These are phyloP conservation scores for Andrena bucephala DNA, from an alignment of 2,888 invertebrate species.

Conservation along the genomic window DNA sequence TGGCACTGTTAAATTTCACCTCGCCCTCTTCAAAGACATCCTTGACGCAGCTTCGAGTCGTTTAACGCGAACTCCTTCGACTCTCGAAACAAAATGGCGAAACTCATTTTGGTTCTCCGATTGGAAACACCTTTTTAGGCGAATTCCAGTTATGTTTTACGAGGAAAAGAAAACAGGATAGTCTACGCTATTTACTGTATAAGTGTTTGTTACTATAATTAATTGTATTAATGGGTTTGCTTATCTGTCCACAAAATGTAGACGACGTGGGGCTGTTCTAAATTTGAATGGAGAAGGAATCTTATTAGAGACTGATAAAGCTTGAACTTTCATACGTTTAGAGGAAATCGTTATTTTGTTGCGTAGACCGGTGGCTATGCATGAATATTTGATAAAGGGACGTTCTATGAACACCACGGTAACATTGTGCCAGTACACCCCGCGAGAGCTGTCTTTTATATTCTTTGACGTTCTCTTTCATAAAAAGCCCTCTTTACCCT, in stretches of 20 bases:
- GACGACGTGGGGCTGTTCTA: neutral
- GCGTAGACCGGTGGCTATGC: conserved; percentile 15
- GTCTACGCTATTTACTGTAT: too few species aligned
- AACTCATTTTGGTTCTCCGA: conserved; percentile 9
- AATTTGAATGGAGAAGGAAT: neutral
- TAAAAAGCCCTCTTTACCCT: conserved; percentile 59
- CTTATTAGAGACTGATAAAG: neutral
- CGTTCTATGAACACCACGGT: conserved; percentile 1
- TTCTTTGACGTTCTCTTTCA: conserved; percentile 61
- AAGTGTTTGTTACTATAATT: too few species aligned
- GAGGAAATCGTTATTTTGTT: conserved; percentile 26
- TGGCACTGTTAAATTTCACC: conserved; percentile 61
- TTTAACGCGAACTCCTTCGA: conserved; percentile 48
- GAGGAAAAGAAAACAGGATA: neutral
- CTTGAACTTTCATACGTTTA: conserved; percentile 3
- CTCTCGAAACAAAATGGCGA: conserved; percentile 18
- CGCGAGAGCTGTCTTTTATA: conserved; percentile 45
- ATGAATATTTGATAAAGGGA: conserved; percentile 37
- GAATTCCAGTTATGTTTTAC: neutral
- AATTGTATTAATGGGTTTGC: neutral
- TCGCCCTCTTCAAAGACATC: conserved; percentile 55
- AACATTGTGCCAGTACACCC: conserved; percentile 3
- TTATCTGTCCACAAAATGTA: neutral
- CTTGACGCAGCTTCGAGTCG: conserved; percentile 36
- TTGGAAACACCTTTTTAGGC: neutral